Base-by-base conservation (phyloP, 1,140 invertebrate species). In the Psilanteris sp. region DNA sequence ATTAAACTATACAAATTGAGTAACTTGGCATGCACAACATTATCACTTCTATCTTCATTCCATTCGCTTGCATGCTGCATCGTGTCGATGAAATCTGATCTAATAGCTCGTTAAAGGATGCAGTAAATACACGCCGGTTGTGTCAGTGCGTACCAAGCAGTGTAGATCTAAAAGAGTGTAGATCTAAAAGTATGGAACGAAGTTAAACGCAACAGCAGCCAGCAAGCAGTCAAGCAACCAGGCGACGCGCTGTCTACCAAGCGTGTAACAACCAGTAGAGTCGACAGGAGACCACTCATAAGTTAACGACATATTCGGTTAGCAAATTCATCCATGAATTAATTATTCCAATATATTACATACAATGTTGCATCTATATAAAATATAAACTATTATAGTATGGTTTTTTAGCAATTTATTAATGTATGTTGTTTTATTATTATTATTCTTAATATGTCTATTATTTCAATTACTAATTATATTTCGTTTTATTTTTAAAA, bases 171-270 rank as follows among this genome's bases (percentile, higher is more conserved):
- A 48, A 39, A 66, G 46, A 68, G 64, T n/a, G n/a, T n/a, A n/a
- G n/a, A n/a, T n/a, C 44, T 55, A 46, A 50, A 44, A 55, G 66
- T 55, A 54, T 44, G 39, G 67, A 71, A 62, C 44, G 41, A 44
- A 44, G 41, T 44, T 22, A 29, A 44, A 16, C 20, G 41, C 22
- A 44, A 11, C 26, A 44, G 26, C 26, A 29, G 24, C n/a, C n/a
- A n/a, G n/a, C n/a, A n/a, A n/a, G 41, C 41, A 44, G 41, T 44
- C 41, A 44, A 24, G 41, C 41, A 44, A 24, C 22, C 44, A 59
- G 68, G 68, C 68, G 68, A 62, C 68, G 68, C 68, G 68, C 68
- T 62, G 68, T 72, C 68, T 72, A 59, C 66, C 66, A 24, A 54
- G 41, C 50, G 20, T 52, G 26, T 43, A 46, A 46, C 39, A 68